phyloP scores from a whole-genome alignment of 1,140 invertebrate genomes.

The Lepidurus arcticus region DNA sequence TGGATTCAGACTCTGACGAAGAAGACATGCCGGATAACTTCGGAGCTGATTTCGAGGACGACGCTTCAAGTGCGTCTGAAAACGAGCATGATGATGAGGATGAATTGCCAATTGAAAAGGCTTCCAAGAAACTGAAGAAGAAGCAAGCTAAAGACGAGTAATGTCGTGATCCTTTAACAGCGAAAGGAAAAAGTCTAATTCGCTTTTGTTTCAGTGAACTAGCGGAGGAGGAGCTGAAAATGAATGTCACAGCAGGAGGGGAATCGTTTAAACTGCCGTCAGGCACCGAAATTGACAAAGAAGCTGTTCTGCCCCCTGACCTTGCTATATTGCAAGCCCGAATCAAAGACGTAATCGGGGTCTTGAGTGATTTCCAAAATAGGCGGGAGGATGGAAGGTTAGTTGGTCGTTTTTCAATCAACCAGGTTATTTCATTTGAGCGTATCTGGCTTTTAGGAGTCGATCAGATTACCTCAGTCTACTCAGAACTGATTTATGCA shows the following conservation, averaged over 20 bases:
- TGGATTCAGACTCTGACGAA: slow-evolving; percentile 30
- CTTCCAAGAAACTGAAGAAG: slow-evolving; percentile 70
- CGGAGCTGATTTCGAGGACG: slow-evolving; percentile 39
- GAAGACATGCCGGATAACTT: slow-evolving; percentile 41
- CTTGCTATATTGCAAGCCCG: slow-evolving; percentile 80
- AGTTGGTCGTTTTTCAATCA: slow-evolving; percentile 31
- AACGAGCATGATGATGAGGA: slow-evolving; percentile 53
- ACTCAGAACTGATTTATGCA: slow-evolving; percentile 76
- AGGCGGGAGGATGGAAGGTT: slow-evolving; percentile 64
- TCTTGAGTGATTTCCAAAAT: slow-evolving; percentile 82
- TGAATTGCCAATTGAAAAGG: slow-evolving; percentile 78
- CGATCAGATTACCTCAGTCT: slow-evolving; percentile 76
- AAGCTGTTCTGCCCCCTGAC: slow-evolving; percentile 54
- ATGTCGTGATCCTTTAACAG: slow-evolving; percentile 36
- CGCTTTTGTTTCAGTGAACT: slow-evolving; percentile 53
- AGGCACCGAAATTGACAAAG: slow-evolving; percentile 63
- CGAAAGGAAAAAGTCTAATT: slow-evolving; percentile 30
- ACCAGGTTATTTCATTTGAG: slow-evolving; percentile 26
- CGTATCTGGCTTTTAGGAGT: slow-evolving; percentile 48
- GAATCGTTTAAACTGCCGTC: slow-evolving; percentile 70
- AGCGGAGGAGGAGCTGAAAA: slow-evolving; percentile 68
- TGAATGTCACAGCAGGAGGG: slow-evolving; percentile 61
- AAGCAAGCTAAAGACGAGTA: slow-evolving; percentile 60
- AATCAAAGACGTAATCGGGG: slow-evolving; percentile 80
- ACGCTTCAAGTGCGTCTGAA: slow-evolving; percentile 46